phyloP scores from a whole-genome alignment of 2,888 invertebrate species.

The Beris chalybata region DNA sequence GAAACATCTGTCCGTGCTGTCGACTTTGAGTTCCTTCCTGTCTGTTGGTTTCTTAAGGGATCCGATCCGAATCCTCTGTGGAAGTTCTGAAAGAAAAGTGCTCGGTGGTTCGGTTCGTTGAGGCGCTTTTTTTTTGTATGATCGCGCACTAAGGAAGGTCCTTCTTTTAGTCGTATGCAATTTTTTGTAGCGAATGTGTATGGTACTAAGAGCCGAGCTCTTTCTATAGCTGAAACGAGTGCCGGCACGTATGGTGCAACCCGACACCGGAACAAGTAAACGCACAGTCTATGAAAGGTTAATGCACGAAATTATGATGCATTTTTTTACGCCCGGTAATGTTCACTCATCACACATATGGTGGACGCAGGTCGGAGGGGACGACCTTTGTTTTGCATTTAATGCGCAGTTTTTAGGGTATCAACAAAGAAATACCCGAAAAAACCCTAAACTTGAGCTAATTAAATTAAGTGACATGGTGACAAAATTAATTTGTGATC shows the following conservation, averaged over 20 bases:
- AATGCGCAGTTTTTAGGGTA: too few relatives aligned
- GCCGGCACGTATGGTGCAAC: conserved; percentile 42
- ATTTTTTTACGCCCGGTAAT: too few relatives aligned
- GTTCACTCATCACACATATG: too few relatives aligned
- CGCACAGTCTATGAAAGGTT: conserved; percentile 40
- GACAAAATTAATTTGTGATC: too few relatives aligned
- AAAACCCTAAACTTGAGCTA: too few relatives aligned
- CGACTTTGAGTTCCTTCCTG: conserved; percentile 32
- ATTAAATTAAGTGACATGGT: too few relatives aligned
- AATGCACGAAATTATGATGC: conserved; percentile 41
- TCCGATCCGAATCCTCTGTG: conserved; percentile 12
- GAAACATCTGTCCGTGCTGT: conserved; percentile 26
- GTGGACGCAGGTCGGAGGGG: too few relatives aligned
- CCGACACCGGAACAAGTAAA: conserved; percentile 43
- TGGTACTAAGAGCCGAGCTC: conserved; percentile 1
- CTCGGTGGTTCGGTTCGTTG: neutral
- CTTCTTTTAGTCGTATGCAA: too few relatives aligned
- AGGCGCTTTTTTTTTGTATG: neutral
- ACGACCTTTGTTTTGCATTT: too few relatives aligned
- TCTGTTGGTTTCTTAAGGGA: conserved; percentile 11
- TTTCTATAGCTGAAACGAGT: conserved; percentile 31
- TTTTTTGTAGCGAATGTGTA: too few relatives aligned
- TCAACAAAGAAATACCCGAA: too few relatives aligned
- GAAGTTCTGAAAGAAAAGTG: conserved; percentile 11
- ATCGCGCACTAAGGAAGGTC: too few relatives aligned